phyloP scores from a whole-genome alignment of 2,113 vertebrate genomes.

The Serinus canaria region DNA sequence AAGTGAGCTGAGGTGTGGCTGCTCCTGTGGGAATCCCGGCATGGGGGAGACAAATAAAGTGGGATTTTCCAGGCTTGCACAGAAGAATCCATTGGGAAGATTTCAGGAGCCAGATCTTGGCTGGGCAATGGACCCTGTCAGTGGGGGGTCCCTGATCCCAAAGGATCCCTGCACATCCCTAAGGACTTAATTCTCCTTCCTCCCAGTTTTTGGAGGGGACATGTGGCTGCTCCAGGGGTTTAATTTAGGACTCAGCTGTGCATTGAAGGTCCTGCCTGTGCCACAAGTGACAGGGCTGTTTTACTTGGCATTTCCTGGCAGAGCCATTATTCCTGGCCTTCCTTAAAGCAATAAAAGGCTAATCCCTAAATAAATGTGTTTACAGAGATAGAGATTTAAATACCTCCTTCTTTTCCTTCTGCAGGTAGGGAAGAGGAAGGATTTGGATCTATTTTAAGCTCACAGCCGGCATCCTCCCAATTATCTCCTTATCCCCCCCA shows the following conservation, averaged over 20 bases:
- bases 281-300: fast-evolving
- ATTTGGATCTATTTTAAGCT: slow-evolving; percentile 39
- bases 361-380: neutral
- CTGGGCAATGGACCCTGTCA: neutral
- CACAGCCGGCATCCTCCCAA: neutral
- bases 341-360: neutral
- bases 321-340: neutral
- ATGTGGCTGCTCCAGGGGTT: fast-evolving
- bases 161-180: neutral
- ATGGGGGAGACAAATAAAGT: neutral
- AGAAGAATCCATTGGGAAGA: neutral
- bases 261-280: fast-evolving
- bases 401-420: neutral
- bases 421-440: slow-evolving; percentile 17
- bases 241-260: fast-evolving
- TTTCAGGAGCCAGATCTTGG: neutral
- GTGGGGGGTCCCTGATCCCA: neutral
- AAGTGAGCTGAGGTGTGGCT: neutral
- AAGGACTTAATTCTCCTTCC: neutral
- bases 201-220: neutral
- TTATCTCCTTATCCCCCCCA: neutral
- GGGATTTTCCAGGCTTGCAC: neutral
- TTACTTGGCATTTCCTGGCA: neutral
- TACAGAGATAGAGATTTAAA: neutral
- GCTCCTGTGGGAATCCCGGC: neutral